Conservation (phyloP, 2,797 vertebrate species). For the Crenichthys baileyi region DNA sequence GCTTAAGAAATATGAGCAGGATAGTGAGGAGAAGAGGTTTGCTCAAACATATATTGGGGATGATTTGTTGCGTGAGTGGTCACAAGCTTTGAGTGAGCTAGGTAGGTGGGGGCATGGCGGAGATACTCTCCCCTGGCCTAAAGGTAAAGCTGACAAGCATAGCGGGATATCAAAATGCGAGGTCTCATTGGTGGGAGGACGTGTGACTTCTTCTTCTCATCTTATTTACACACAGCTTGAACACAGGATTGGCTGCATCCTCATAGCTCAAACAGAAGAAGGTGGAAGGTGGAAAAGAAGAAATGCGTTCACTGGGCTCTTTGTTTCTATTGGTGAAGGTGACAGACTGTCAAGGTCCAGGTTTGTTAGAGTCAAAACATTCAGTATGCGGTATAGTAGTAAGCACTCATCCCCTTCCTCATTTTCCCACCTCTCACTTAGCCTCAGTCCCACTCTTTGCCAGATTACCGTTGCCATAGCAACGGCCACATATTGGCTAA, state of each 20-base stretch:
- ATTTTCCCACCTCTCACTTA: constrained; percentile 28
- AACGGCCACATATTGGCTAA: constrained; percentile 76
- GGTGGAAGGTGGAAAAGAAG: background rate
- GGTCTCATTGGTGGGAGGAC: constrained; percentile 19
- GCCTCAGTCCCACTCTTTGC: constrained; percentile 65
- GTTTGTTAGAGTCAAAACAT: background rate
- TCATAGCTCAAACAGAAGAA: background rate
- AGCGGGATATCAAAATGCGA: constrained; percentile 26
- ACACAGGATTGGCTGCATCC: constrained; percentile 1
- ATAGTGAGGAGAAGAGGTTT: constrained; percentile 2
- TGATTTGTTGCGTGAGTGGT: background rate
- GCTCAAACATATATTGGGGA: background rate
- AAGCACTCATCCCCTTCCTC: constrained; percentile 38
- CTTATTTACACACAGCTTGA: constrained; percentile 6
- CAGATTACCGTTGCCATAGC: constrained; percentile 81
- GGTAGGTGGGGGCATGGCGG: constrained; percentile 7
- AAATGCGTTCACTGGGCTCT: background rate
- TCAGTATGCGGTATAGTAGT: constrained; percentile 31
- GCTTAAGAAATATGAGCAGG: background rate
- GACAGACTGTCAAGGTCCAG: constrained; percentile 6
- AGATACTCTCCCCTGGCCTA: constrained; percentile 3
- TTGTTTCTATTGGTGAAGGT: background rate
- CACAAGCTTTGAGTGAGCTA: background rate
- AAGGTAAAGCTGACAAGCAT: constrained; percentile 28
- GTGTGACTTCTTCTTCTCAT: constrained; percentile 14